A percentile compares a stretch with the other conserved stretches of the same genome.
phyloP scores from a whole-genome alignment of 2,888 invertebrate genomes.

The Arrhopalites spinosus region DNA sequence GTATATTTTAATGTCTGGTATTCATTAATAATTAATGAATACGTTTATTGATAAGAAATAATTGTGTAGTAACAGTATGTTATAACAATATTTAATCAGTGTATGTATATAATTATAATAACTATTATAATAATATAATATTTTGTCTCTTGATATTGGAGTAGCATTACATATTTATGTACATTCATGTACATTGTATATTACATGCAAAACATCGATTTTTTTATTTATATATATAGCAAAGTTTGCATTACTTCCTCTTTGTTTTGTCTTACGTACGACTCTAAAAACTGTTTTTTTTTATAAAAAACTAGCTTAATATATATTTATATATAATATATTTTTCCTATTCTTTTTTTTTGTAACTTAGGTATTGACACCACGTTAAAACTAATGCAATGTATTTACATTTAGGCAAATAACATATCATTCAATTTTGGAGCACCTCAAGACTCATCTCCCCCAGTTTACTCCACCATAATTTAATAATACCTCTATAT shows the following conservation, averaged over 20 bases:
- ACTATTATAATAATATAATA: constrained; percentile 5
- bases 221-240: neutral
- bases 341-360: neutral
- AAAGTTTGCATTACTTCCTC: neutral
- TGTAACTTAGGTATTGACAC: neutral
- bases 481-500: neutral
- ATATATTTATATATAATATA: neutral
- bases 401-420: neutral
- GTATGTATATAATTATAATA: no score
- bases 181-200: constrained; percentile 15
- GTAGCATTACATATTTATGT: neutral
- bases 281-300: neutral
- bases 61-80: constrained; percentile 30
- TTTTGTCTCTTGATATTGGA: constrained; percentile 3
- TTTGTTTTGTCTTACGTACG: neutral
- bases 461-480: neutral
- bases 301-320: neutral
- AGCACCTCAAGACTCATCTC: constrained; percentile 11
- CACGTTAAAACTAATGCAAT: constrained; percentile 9
- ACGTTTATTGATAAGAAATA: constrained; percentile 30
- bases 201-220: neutral
- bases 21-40: constrained; percentile 4
- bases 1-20: no score
- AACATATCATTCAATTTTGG: constrained; percentile 7
- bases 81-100: constrained; percentile 19